Evolutionary conservation across 2,888 invertebrate species (phyloP).

Genomic region (Harpalus rufipes): DNA sequence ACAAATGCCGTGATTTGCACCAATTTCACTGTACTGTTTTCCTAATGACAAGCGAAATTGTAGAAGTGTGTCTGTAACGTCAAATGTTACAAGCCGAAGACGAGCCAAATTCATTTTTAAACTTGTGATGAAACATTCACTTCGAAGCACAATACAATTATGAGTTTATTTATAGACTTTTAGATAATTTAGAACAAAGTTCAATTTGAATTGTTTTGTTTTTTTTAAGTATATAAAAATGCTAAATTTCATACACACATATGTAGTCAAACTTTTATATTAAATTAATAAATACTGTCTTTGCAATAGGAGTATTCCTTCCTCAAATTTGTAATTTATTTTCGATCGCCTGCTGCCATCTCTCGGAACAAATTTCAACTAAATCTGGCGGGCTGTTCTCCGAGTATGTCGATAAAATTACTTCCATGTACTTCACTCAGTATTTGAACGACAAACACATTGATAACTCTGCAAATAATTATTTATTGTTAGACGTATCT

Average conservation of each 20-base stretch:
- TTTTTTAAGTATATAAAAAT: not conserved
- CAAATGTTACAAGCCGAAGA: conserved; percentile 88
- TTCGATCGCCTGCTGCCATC: conserved; percentile 1
- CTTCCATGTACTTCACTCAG: not conserved
- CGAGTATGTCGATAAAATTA: conserved; percentile 5
- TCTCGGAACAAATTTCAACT: not conserved
- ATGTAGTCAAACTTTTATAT: conserved; percentile 2
- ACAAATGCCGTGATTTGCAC: conserved; percentile 83
- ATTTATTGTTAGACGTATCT: not conserved
- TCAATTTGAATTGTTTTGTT: conserved; percentile 8
- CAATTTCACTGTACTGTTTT: conserved; percentile 86
- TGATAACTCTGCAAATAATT: conserved; percentile 23
- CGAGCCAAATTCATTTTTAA: conserved; percentile 73
- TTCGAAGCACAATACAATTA: not conserved
- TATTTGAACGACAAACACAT: not conserved
- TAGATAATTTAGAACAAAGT: conserved; percentile 42
- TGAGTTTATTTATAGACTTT: conserved; percentile 13
- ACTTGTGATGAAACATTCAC: conserved; percentile 5
- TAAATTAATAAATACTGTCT: not conserved
- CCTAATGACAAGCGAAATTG: conserved; percentile 85
- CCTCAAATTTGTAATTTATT: not conserved
- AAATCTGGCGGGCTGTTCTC: not conserved
- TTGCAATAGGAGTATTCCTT: not conserved
- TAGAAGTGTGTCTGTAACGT: conserved; percentile 91
- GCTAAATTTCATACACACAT: not conserved